These are phyloP conservation scores for Phyllostomus hastatus DNA, from an alignment of 2,113 vertebrate genomes.

Conservation along the genomic window DNA sequence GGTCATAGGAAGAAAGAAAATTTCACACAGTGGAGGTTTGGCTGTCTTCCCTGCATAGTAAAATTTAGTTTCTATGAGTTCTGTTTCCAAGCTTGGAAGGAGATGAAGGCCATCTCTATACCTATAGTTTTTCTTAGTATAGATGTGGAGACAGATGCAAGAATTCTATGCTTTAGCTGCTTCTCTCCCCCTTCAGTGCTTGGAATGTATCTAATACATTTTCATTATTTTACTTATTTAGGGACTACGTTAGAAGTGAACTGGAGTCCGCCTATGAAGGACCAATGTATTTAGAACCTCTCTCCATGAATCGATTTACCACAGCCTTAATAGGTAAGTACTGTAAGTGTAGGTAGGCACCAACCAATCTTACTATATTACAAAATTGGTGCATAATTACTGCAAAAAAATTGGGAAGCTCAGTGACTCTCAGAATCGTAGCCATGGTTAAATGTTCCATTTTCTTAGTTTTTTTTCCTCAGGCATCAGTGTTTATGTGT, in stretches of 20 bases:
- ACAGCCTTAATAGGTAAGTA: slow-evolving; percentile 95
- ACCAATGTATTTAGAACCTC: slow-evolving; percentile 95
- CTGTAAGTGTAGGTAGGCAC: neutral
- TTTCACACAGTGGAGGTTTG: neutral
- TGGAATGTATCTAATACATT: neutral
- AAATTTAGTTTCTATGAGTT: neutral
- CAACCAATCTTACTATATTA: neutral
- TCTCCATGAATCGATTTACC: slow-evolving; percentile 97
- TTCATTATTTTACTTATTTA: slow-evolving; percentile 74
- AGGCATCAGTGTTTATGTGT: neutral
- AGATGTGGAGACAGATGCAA: neutral
- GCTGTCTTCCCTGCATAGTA: neutral
- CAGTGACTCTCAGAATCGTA: neutral
- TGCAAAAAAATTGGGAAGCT: neutral
- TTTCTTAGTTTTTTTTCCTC: neutral
- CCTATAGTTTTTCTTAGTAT: neutral
- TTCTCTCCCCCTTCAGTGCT: neutral
- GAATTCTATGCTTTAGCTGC: neutral
- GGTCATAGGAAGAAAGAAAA: neutral
- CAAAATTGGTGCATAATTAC: neutral
- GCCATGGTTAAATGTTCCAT: neutral
- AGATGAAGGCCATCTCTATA: neutral
- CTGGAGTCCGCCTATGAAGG: slow-evolving; percentile 96
- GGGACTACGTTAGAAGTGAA: slow-evolving; percentile 97
- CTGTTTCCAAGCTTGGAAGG: neutral